phyloP scores from a whole-genome alignment of 2,888 invertebrate genomes.

The Rhamnusium bicolor region DNA sequence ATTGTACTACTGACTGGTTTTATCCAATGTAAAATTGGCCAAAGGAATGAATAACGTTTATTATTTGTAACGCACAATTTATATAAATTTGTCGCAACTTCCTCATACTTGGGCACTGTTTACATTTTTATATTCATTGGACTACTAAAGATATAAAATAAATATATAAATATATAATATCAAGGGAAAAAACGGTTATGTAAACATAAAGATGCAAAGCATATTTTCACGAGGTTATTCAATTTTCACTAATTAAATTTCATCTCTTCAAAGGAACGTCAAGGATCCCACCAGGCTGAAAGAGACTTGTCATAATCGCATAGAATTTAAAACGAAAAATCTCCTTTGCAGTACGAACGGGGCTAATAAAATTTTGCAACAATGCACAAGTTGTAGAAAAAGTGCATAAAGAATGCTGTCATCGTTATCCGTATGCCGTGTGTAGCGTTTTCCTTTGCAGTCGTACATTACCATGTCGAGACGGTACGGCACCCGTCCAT shows the following conservation, averaged over 20 bases:
- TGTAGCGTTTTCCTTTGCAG: constrained; percentile 38
- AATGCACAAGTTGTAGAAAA: constrained; percentile 2
- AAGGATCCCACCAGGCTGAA: background rate
- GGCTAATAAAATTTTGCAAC: constrained; percentile 17
- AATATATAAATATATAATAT: too few relatives aligned
- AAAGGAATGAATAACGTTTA: too few relatives aligned
- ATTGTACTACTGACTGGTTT: too few relatives aligned
- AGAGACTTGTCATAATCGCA: constrained; percentile 33
- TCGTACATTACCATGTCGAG: constrained; percentile 45
- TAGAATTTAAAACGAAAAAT: constrained; percentile 29
- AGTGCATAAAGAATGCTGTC: constrained; percentile 41
- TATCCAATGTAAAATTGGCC: too few relatives aligned
- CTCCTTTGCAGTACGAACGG: constrained; percentile 3
- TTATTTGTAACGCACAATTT: too few relatives aligned
- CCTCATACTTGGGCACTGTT: too few relatives aligned
- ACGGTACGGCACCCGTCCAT: constrained; percentile 53
- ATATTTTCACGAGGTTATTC: background rate
- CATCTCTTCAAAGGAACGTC: constrained; percentile 12
- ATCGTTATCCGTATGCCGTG: constrained; percentile 37
- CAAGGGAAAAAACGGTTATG: background rate
- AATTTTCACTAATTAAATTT: constrained; percentile 5
- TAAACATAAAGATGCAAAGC: background rate
- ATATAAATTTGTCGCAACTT: too few relatives aligned
- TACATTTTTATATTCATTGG: too few relatives aligned
- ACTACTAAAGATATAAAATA: too few relatives aligned